Conservation (phyloP, 2,888 invertebrate species). For the Aromia moschata region DNA sequence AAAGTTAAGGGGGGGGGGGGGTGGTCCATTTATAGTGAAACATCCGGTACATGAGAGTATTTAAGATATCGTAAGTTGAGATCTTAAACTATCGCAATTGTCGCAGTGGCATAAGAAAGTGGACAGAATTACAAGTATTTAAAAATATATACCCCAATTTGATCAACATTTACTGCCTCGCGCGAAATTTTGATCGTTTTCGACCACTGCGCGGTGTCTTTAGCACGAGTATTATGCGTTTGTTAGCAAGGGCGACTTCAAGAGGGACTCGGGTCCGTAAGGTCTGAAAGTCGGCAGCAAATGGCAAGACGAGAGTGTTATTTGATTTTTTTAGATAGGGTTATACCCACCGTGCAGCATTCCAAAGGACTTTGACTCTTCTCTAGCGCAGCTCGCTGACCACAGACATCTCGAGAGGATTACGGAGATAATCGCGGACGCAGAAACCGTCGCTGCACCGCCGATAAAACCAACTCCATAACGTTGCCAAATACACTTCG, state of each 20-base stretch:
- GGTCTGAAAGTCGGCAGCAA: conserved; percentile 24
- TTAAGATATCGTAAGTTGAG: too few relatives aligned
- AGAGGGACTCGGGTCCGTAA: neutral
- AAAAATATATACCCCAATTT: too few relatives aligned
- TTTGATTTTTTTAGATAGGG: conserved; percentile 42
- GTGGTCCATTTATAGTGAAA: too few relatives aligned
- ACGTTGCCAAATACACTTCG: neutral
- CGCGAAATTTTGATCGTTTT: too few relatives aligned
- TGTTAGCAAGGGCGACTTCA: neutral
- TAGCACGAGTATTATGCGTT: too few relatives aligned
- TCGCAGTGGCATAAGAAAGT: too few relatives aligned
- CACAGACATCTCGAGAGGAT: conserved; percentile 17
- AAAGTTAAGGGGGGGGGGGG: too few relatives aligned
- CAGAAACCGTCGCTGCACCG: neutral
- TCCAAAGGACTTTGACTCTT: conserved; percentile 52
- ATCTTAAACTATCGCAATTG: too few relatives aligned
- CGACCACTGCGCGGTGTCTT: too few relatives aligned
- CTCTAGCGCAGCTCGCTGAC: conserved; percentile 24
- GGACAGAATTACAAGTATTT: too few relatives aligned
- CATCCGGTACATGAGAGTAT: too few relatives aligned
- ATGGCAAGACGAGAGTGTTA: conserved; percentile 31
- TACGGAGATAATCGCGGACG: neutral
- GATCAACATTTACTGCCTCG: too few relatives aligned
- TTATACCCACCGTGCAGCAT: conserved; percentile 55
- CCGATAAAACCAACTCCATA: neutral